phyloP scores from a whole-genome alignment of 2,888 invertebrate species.

The Phaonia tiefii region DNA sequence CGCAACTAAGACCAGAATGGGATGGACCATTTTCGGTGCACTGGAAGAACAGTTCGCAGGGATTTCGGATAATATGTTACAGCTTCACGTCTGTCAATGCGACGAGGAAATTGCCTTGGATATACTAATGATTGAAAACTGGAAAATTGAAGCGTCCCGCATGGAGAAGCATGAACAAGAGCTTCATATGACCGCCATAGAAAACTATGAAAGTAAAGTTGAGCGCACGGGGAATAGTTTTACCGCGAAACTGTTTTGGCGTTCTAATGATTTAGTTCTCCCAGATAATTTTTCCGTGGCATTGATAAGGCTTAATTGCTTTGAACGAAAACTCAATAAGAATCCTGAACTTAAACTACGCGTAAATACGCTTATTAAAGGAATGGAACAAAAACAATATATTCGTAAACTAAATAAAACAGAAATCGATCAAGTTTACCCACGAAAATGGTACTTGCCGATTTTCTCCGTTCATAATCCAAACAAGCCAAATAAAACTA shows the following conservation, averaged over 20 bases:
- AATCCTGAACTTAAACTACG: constrained; percentile 47
- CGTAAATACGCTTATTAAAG: constrained; percentile 35
- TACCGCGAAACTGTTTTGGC: constrained; percentile 68
- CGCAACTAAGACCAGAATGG: no score
- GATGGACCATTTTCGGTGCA: constrained; percentile 51
- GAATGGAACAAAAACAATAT: constrained; percentile 55
- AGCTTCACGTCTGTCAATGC: no score
- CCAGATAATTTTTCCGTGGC: constrained; percentile 68
- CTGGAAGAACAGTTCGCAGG: neutral
- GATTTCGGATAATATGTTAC: no score
- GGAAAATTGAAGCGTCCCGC: no score
- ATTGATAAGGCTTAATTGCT: constrained; percentile 56
- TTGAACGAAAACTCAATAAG: constrained; percentile 64
- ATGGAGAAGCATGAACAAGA: constrained; percentile 26
- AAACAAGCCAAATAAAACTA: no score
- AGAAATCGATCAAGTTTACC: constrained; percentile 27
- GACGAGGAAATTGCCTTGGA: constrained; percentile 53
- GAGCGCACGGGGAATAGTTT: constrained; percentile 37
- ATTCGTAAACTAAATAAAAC: constrained; percentile 44
- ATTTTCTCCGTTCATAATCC: constrained; percentile 67
- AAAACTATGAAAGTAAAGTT: constrained; percentile 10
- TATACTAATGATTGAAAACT: constrained; percentile 55
- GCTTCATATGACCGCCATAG: neutral
- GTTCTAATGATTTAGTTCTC: constrained; percentile 60
- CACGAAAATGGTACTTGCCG: constrained; percentile 71